Percentiles rank a stretch among this genome's conserved stretches.
phyloP scores from a whole-genome alignment of 2,113 vertebrate genomes.

The Istiophorus platypterus region DNA sequence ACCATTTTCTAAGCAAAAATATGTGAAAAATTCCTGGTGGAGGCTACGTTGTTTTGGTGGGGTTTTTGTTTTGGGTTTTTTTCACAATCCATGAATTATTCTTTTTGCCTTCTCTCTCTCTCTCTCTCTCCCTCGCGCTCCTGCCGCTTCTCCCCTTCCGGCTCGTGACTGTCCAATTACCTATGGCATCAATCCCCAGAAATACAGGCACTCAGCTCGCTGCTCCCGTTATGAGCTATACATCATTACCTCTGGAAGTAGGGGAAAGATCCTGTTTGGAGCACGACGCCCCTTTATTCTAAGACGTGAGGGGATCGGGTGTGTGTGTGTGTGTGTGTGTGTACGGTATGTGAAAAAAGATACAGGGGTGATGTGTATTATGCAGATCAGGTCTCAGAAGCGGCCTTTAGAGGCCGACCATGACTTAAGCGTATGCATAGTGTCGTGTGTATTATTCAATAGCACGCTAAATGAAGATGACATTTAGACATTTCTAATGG shows the following conservation, averaged over 20 bases:
- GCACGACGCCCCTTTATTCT: conserved; percentile 68
- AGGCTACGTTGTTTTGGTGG: conserved; percentile 10
- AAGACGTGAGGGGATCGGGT: conserved; percentile 10
- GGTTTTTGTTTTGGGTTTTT: too few species aligned
- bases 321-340: conserved; percentile 21
- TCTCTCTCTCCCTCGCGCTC: neutral
- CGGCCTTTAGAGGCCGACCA: conserved; percentile 22
- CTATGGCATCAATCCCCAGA: conserved; percentile 49
- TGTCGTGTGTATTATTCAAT: conserved; percentile 55
- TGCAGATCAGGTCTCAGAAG: neutral
- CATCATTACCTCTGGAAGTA: conserved; percentile 65
- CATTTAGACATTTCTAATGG: conserved; percentile 66
- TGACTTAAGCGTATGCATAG: conserved; percentile 56
- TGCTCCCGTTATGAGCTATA: conserved; percentile 37
- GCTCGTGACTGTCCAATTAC: conserved; percentile 52
- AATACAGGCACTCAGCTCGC: conserved; percentile 26
- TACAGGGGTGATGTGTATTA: neutral
- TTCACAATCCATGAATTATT: conserved; percentile 30
- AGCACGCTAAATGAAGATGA: conserved; percentile 69
- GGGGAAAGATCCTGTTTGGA: conserved; percentile 64
- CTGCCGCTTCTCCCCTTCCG: neutral
- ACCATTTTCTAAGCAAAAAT: conserved; percentile 1
- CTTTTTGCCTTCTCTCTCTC: neutral
- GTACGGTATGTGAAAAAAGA: conserved; percentile 16
- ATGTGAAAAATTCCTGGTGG: conserved; percentile 39